Base-by-base conservation (phyloP, 2,113 vertebrate species). In the Colinus virginianus region DNA sequence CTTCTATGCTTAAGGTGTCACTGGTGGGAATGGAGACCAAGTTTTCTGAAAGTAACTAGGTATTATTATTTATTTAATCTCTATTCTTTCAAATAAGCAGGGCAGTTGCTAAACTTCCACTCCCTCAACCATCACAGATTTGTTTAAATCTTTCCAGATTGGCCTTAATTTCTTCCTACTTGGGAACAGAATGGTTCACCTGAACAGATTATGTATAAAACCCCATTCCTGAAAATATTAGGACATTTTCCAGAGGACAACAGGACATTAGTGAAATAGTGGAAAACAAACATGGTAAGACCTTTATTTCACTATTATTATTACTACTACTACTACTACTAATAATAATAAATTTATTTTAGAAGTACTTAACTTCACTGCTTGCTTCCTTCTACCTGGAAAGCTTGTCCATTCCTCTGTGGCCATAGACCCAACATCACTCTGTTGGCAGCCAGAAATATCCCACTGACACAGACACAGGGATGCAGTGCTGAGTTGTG, bases 341-440 rank as follows among this genome's bases (percentile, higher is more conserved):
- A 36, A 36, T 36, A 36, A 36, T 36, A 36, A 36, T 36, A 36
- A 36, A 49, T 83, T 89, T 72, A 20, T 61, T 48, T 81, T 55
- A 18, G 10, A 74, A 17, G 34, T 43, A 4, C 17, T 91, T 90
- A 55, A 38, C 23, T 70, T 84, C 38, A 5, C 56, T 26, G 12
- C 68, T 56, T 76, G 34, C 4, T 34, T 59, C 55, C 53, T 91
- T 40, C 69, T 71, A 20, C n/a, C 68, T 78, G 63, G 34, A 28
- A 28, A 32, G 32, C 34, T 71, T 42, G 3, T 32, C 48, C 40
- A 13, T 20, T 67, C 16, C 6, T 53, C 0, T 0, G 46, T 46
- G 45, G 19, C 46, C 5, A 9, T n/a, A 38, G 21, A 74, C 1
- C 28, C 64, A 66, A 55, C n/a, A 90, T 58, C 14, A 1, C 30